Percentiles rank a stretch among this genome's conserved stretches.
phyloP scores from a whole-genome alignment of 2,888 invertebrate species.

The Caenorhabditis uteleia region DNA sequence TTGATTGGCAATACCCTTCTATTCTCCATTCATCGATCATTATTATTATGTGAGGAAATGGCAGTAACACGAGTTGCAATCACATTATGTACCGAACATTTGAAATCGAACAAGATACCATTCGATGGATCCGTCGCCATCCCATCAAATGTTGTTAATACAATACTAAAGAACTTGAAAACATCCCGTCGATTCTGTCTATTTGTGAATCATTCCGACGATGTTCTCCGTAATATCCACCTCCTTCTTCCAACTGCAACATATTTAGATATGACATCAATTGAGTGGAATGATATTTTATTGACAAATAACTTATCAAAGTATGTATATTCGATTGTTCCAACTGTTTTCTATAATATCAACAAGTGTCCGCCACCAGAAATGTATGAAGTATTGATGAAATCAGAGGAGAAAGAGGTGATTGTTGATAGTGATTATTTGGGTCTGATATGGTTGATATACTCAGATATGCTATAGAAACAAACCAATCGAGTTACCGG shows the following conservation, averaged over 20 bases:
- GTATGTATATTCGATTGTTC: slow-evolving; percentile 39
- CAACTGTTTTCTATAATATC: slow-evolving; percentile 40
- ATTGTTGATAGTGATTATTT: not conserved
- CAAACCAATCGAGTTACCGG: slow-evolving; percentile 34
- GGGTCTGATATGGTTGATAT: no score
- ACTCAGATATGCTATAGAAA: slow-evolving; percentile 25
- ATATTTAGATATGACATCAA: slow-evolving; percentile 28
- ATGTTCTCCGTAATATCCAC: slow-evolving; percentile 19
- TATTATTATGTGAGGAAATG: slow-evolving; percentile 19
- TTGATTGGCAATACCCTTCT: slow-evolving; percentile 32
- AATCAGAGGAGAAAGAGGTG: slow-evolving; percentile 32
- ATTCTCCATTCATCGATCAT: slow-evolving; percentile 18
- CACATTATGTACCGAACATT: slow-evolving; percentile 19
- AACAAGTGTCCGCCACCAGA: slow-evolving; percentile 29
- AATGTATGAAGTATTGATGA: slow-evolving; percentile 41
- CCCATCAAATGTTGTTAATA: slow-evolving; percentile 20
- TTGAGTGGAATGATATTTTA: slow-evolving; percentile 17
- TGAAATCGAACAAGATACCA: slow-evolving; percentile 2
- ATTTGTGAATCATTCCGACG: slow-evolving; percentile 12
- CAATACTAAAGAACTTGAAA: slow-evolving; percentile 15
- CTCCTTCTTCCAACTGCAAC: slow-evolving; percentile 25
- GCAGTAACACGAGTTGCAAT: slow-evolving; percentile 15
- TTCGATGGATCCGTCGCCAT: slow-evolving; percentile 26
- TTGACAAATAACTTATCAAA: slow-evolving; percentile 13
- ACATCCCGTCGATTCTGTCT: slow-evolving; percentile 31